These are phyloP conservation scores for Elymnias hypermnestra DNA, from an alignment of 1,140 invertebrate species.

Conservation along the genomic window DNA sequence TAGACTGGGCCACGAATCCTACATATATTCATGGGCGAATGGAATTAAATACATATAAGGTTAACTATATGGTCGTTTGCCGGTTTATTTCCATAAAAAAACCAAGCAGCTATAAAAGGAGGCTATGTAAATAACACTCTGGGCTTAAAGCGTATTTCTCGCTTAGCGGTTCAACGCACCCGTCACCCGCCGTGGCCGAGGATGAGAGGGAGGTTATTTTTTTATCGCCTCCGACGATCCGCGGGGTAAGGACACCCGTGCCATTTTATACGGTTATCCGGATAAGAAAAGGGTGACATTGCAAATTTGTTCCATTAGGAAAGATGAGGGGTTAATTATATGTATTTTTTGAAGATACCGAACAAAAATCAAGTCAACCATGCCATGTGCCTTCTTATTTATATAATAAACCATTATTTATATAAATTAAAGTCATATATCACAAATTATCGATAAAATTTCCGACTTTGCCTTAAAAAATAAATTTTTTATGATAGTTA, in stretches of 20 bases:
- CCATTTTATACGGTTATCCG: constrained; percentile 52
- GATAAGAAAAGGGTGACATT: constrained; percentile 19
- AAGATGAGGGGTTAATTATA: neutral
- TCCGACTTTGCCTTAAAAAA: no score
- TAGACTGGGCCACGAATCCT: no score
- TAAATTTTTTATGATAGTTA: no score
- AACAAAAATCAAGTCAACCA: no score
- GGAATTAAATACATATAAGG: no score
- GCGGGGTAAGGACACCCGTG: constrained; percentile 50
- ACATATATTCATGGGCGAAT: no score
- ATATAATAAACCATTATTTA: no score
- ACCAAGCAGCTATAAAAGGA: constrained; percentile 2
- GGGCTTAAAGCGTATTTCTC: constrained; percentile 19
- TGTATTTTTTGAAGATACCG: no score
- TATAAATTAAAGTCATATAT: no score
- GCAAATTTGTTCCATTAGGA: constrained; percentile 15
- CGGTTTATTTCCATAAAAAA: neutral
- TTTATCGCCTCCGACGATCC: constrained; percentile 45
- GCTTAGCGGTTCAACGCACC: constrained; percentile 22
- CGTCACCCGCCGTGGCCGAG: constrained; percentile 13
- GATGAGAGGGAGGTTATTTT: constrained; percentile 24
- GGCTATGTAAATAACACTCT: constrained; percentile 17
- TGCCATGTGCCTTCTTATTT: no score
- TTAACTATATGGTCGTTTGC: neutral
- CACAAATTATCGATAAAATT: no score